Evolutionary conservation across 1,140 invertebrate genomes (phyloP).

Genomic region (Ephestia elutella): DNA sequence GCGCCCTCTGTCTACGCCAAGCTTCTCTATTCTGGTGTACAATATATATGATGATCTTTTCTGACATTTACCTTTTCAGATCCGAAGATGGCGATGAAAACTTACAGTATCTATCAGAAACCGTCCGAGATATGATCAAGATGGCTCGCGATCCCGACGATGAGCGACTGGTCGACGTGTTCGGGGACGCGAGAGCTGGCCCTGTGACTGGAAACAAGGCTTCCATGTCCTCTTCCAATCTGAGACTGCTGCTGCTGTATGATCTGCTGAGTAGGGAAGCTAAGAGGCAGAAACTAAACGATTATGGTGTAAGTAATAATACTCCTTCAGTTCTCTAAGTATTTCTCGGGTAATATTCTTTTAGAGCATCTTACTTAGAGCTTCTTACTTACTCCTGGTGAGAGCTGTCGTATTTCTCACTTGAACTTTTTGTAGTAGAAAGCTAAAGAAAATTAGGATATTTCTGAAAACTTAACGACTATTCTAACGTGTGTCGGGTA

Average conservation of each 20-base stretch:
- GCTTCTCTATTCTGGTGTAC: too few species aligned
- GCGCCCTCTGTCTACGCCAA: too few species aligned
- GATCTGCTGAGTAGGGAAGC: slow-evolving; percentile 75
- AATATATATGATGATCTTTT: too few species aligned
- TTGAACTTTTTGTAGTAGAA: too few species aligned
- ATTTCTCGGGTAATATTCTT: too few species aligned
- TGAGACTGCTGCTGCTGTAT: slow-evolving; percentile 73
- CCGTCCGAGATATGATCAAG: slow-evolving; percentile 62
- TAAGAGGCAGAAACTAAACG: slow-evolving; percentile 72
- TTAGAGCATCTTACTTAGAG: too few species aligned
- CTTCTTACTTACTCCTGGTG: too few species aligned
- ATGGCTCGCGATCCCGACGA: slow-evolving; percentile 55
- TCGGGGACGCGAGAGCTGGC: slow-evolving; percentile 36
- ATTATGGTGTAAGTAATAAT: slow-evolving; percentile 65
- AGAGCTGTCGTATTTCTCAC: too few species aligned
- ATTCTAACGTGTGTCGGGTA: too few species aligned
- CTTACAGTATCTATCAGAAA: slow-evolving; percentile 61
- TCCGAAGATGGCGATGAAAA: slow-evolving; percentile 58
- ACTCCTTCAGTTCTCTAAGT: background rate
- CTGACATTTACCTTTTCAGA: slow-evolving; percentile 21
- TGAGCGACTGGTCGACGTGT: slow-evolving; percentile 52
- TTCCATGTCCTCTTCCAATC: slow-evolving; percentile 52
- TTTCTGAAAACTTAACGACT: too few species aligned
- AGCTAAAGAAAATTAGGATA: too few species aligned
- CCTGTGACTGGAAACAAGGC: slow-evolving; percentile 34